A percentile compares a stretch with the other conserved stretches of the same genome.
Conservation (phyloP, 2,113 vertebrate genomes). For the Sander lucioperca region DNA sequence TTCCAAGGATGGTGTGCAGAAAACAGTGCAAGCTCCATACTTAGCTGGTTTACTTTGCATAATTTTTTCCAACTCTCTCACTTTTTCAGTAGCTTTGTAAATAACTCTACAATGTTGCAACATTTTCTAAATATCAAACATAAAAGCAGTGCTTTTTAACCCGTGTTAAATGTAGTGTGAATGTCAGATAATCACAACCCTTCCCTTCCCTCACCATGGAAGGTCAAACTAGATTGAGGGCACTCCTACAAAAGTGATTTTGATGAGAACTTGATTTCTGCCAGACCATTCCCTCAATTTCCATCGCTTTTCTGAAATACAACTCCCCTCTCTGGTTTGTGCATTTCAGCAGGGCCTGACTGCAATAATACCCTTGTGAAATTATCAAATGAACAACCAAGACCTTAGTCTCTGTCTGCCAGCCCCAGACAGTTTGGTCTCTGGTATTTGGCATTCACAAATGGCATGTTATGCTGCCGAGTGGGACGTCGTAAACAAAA, state of each 20-base stretch:
- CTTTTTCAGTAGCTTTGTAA: neutral
- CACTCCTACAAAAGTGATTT: slow-evolving; percentile 18
- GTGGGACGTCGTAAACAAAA: slow-evolving; percentile 62
- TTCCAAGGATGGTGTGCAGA: neutral
- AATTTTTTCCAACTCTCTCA: neutral
- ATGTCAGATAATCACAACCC: slow-evolving; percentile 29
- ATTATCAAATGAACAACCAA: slow-evolving; percentile 40
- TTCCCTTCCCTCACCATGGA: slow-evolving; percentile 11
- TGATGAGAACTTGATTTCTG: neutral
- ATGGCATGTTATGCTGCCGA: slow-evolving; percentile 29
- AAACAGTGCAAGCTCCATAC: neutral
- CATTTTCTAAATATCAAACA: neutral
- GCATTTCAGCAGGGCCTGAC: neutral
- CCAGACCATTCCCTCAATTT: neutral
- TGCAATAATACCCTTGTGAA: slow-evolving; percentile 32
- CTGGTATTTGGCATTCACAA: slow-evolving; percentile 29
- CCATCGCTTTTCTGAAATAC: neutral
- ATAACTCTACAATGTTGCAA: neutral
- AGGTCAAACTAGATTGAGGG: slow-evolving; percentile 16
- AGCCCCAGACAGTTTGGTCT: slow-evolving; percentile 52
- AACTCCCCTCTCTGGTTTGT: neutral
- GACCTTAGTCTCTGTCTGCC: slow-evolving; percentile 18
- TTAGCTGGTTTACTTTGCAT: neutral
- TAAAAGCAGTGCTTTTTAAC: slow-evolving; percentile 13
- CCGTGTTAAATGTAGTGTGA: too few species aligned